Evolutionary conservation across 2,113 vertebrate species (phyloP).

Genomic region (Nannobrachium achirus): DNA sequence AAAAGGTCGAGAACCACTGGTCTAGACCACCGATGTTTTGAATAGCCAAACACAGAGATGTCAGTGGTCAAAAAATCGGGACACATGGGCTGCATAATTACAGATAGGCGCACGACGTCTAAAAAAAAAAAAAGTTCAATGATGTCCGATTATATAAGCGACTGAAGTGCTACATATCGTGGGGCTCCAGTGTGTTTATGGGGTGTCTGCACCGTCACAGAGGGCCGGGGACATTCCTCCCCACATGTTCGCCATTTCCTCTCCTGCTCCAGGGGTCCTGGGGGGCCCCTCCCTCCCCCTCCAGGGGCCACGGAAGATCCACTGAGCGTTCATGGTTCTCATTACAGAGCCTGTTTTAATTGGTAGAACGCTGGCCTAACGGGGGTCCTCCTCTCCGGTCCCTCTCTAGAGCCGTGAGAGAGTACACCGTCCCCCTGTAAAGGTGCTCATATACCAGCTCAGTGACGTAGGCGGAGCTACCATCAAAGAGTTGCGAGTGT

Average conservation of each 20-base stretch:
- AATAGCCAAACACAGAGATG: too few relatives aligned
- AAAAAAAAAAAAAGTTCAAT: too few relatives aligned
- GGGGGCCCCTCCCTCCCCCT: constrained; percentile 50
- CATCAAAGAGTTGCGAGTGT: constrained; percentile 44
- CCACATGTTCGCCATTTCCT: constrained; percentile 75
- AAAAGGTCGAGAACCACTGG: too few relatives aligned
- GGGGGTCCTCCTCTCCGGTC: constrained; percentile 30
- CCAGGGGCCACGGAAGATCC: constrained; percentile 60
- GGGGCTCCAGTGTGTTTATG: too few relatives aligned
- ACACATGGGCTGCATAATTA: too few relatives aligned
- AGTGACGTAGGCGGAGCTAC: constrained; percentile 37
- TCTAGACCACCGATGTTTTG: too few relatives aligned
- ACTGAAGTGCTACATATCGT: too few relatives aligned
- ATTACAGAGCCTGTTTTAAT: constrained; percentile 69
- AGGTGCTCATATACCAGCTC: constrained; percentile 39
- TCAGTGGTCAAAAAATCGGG: too few relatives aligned
- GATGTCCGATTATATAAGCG: too few relatives aligned
- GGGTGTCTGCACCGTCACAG: constrained; percentile 42
- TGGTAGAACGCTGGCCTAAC: constrained; percentile 50
- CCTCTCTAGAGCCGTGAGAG: constrained; percentile 39
- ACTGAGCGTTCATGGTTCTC: constrained; percentile 60
- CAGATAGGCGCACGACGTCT: too few relatives aligned
- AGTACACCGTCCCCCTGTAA: constrained; percentile 56
- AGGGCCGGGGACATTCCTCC: constrained; percentile 25
- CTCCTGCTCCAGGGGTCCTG: constrained; percentile 54